These are phyloP conservation scores for Leptoclinus maculatus DNA, from an alignment of 2,797 vertebrate genomes.

Conservation along the genomic window DNA sequence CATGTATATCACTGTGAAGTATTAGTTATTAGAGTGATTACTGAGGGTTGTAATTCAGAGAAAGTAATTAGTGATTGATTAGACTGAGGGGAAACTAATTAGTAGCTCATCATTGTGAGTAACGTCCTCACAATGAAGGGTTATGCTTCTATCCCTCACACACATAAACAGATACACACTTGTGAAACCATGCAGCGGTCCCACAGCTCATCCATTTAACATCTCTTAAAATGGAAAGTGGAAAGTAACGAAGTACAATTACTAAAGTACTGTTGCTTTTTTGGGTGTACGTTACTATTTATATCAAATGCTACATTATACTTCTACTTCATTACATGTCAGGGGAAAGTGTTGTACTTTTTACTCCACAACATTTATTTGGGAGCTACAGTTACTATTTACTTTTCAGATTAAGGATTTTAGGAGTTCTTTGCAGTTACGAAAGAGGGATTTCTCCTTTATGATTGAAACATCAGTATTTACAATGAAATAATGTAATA, in stretches of 20 bases:
- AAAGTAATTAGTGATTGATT: slow-evolving; percentile 54
- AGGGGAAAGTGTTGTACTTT: neutral
- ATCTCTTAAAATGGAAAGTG: slow-evolving; percentile 10
- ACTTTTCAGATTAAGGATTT: neutral
- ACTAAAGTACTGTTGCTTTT: neutral
- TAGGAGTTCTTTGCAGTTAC: neutral
- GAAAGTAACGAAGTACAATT: neutral
- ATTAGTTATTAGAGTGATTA: slow-evolving; percentile 32
- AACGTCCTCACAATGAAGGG: slow-evolving; percentile 25
- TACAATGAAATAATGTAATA: neutral
- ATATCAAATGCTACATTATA: neutral
- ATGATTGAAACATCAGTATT: neutral
- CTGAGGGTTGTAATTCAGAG: slow-evolving; percentile 30
- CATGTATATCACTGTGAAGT: slow-evolving; percentile 8
- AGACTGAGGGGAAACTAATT: slow-evolving; percentile 40
- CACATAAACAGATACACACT: slow-evolving; percentile 48
- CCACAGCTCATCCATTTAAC: slow-evolving; percentile 62
- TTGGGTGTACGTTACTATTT: neutral
- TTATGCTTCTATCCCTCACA: slow-evolving; percentile 23
- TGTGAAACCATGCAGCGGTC: slow-evolving; percentile 54
- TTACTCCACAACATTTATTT: neutral
- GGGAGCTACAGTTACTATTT: neutral
- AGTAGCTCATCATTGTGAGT: slow-evolving; percentile 45
- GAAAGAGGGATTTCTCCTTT: neutral
- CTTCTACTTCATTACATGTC: neutral